A percentile compares a stretch with the other conserved stretches of the same genome.
Conservation (phyloP, 2,113 vertebrate species). For the Lasiurus borealis region DNA sequence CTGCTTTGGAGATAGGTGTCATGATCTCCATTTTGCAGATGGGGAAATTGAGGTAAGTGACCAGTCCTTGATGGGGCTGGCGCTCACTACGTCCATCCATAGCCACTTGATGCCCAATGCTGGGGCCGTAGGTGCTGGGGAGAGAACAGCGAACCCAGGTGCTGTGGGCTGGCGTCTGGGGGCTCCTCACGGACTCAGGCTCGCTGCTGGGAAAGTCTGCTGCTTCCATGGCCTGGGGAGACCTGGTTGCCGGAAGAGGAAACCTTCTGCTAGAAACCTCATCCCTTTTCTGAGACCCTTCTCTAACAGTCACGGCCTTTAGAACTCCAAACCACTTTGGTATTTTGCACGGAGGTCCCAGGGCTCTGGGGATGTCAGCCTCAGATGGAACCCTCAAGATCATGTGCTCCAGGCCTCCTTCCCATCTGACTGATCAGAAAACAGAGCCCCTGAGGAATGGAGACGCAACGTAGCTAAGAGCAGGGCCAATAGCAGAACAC, state of each 20-base stretch:
- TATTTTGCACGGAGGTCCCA: slow-evolving; percentile 20
- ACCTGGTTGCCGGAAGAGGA: not conserved
- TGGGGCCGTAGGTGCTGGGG: accelerated
- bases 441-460: not conserved
- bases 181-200: not conserved
- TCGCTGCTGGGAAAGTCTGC: not conserved
- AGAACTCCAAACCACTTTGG: not conserved
- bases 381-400: not conserved
- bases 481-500: not conserved
- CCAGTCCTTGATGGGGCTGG: not conserved
- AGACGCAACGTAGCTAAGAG: not conserved
- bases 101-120: not conserved
- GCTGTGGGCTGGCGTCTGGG: not conserved
- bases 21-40: not conserved
- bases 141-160: not conserved
- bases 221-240: not conserved
- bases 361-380: not conserved
- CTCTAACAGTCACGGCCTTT: not conserved
- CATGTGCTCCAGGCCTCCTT: not conserved
- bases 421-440: not conserved
- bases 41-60: slow-evolving; percentile 2
- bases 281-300: not conserved
- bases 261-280: not conserved
- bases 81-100: not conserved
- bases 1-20: not conserved